Evolutionary conservation across 1,140 invertebrate species (phyloP), one percentile per base, ranked within the genome.

Genomic region (Sinonovacula constricta): DNA sequence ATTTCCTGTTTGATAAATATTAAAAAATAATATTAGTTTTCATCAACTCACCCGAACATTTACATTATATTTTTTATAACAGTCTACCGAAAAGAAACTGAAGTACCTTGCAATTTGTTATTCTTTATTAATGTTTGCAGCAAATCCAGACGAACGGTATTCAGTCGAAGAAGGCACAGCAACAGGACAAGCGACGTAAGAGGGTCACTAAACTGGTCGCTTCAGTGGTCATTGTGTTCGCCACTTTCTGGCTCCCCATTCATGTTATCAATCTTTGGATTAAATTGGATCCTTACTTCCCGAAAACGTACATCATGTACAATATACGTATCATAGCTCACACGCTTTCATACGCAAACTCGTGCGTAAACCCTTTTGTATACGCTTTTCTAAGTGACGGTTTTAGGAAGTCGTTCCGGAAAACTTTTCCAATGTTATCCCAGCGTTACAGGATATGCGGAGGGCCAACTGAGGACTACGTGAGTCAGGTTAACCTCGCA

Each of bases 181-280:
- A 39, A 65, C 83, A 84, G 28, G 77, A 78, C 4, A 70, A 81
- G 28, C 56, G 85, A 0, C 81, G 97, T 89, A 95, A 95, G 89
- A 93, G 97, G 79, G 97, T 98, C 1, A 98, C 97, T 1, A 93
- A 96, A 75, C 95, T 99, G 94, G 96, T 99, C 7, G 94, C 97
- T 31, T 94, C 97, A 14, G 97, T 99, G 18, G 96, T 98, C 0
- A 94, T 97, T n/a, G 96, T 97, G 30, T 99, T 99, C 89, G 97
- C 97, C 12, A 93, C 97, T 45, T 98, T 97, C 91, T 99, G 97
- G 97, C 94, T 95, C 85, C 97, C 97, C 0, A 96, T 98, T 86
- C 97, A 98, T 93, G 85, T 93, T 4, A 86, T 88, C 70, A 93
- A 93, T 51, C 72, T 87, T 5, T 86, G 82, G 69, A 76, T 80